Percentiles rank a stretch among this genome's conserved stretches.
Conservation (phyloP, 2,797 vertebrate species). For the Spinus pinus region DNA sequence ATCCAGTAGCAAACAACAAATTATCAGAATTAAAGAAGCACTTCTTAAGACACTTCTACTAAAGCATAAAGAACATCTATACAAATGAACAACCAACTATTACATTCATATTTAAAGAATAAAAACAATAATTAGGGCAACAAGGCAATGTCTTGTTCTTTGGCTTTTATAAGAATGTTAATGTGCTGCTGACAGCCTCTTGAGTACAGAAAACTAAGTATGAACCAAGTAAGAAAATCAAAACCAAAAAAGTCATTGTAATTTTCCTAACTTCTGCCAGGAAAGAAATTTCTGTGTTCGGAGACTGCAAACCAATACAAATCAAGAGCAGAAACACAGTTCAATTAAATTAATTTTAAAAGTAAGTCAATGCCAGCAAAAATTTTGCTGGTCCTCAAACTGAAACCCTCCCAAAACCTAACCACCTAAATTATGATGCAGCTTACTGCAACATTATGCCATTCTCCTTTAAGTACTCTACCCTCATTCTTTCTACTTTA, state of each 20-base stretch:
- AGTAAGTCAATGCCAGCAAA: not conserved
- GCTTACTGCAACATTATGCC: not conserved
- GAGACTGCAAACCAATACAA: not conserved
- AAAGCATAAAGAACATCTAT: not conserved
- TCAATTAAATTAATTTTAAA: not conserved
- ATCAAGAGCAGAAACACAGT: not conserved
- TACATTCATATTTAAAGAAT: not conserved
- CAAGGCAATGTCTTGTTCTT: not conserved
- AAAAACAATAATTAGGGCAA: not conserved
- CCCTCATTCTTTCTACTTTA: not conserved
- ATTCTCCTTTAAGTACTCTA: not conserved
- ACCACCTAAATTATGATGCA: not conserved
- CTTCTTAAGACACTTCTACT: not conserved
- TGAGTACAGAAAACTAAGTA: not conserved
- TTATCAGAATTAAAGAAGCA: not conserved
- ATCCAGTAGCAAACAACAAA: not conserved
- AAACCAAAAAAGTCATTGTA: not conserved
- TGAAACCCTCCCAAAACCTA: not conserved
- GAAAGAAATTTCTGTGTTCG: not conserved
- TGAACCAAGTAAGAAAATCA: not conserved
- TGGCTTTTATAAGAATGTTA: not conserved
- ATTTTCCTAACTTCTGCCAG: not conserved
- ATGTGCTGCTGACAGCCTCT: not conserved
- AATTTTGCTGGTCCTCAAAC: not conserved
- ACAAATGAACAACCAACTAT: not conserved